Base-by-base conservation (phyloP, 2,797 vertebrate genomes). In the Melanotaenia trifasciata region DNA sequence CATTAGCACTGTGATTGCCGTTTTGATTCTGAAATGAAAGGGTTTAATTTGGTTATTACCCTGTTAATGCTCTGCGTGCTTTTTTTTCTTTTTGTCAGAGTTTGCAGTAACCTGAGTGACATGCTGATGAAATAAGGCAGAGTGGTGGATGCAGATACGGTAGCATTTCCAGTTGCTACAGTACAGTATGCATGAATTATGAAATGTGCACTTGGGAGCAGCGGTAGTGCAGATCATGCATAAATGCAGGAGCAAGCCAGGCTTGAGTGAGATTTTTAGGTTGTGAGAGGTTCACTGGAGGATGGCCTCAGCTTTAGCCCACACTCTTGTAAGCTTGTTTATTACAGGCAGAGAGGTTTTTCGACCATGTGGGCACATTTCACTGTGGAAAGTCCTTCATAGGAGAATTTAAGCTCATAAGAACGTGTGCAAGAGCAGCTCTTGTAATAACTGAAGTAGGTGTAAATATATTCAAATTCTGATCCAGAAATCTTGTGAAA, bases 171-270 rank as follows among this genome's bases (percentile, higher is more conserved):
- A 90, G 90, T 91, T 85, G 84, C 86, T 84, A 84, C 79, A 72
- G 86, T 89, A 89, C 83, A 76, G 88, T 85, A 68, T 87, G 86
- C 87, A 94, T 94, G 92, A 94, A 95, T 95, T 94, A 94, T 94
- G 92, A 91, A 95, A 85, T 26, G 76, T 72, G 86, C 92, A 78
- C 87, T 78, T 72, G 87, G 92, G 92, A 93, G 61, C 75, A 58
- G 87, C 74, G 40, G 79, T 86, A 89, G 89, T 88, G 87, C 87
- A 74, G 79, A 88, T 93, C 93, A 94, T 95, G 89, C 88, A 95
- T 94, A 92, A 93, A 94, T 95, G 92, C 90, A 94, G 67, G 70
- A 90, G 88, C 80, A 83, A 75, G 83, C 84, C 79, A 79, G 84
- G 74, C 74, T 80, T 80, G 61, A 74, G 85, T 74, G 87, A 89